Base-by-base conservation (phyloP, 2,888 invertebrate species). In the Lissocephala sabroskyi region DNA sequence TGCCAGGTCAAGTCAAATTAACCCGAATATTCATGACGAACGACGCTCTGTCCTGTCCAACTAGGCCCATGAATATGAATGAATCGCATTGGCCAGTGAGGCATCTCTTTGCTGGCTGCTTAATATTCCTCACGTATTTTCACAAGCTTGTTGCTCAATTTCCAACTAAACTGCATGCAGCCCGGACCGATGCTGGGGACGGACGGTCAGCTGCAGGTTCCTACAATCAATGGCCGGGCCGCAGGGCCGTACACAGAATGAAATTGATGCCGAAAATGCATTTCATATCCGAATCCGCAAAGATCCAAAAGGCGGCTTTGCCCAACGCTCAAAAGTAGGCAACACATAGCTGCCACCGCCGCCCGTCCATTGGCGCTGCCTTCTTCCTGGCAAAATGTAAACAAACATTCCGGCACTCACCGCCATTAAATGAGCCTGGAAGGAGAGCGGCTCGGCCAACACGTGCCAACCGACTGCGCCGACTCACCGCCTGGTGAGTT, bases 401-500 rank as follows among this genome's bases (percentile, higher is more conserved):
- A 67, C 67, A 67, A 67, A 67, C 74, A 67, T 64, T 64, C 52
- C 40, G 44, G 36, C 49, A 47, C 56, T 42, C 53, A 30, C 10
- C 19, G 9, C 7, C 6, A 16, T n/a, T 2, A n/a, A 36, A 19
- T 35, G 10, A 10, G 28, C 35, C 65, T 68, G 67, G 67, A 74
- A 74, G 42, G 53, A 10, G 11, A 49, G 52, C 48, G 51, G 45
- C 60, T 53, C 52, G 58, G 73, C n/a, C n/a, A n/a, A n/a, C 70
- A 71, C 77, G 77, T 71, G 77, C 70, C 52, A 56, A 10, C 16
- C 11, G 23, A 23, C 3, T 23, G 70, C 70, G 70, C 68, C 53
- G 77, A 71, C 70, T 71, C 70, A 71, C 77, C 70, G 7, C 7
- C 7, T 23, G 23, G 7, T 3, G 23, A 23, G 4, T 23, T 23